Evolutionary conservation across 2,797 vertebrate species (phyloP).

Genomic region (Hapalemur alaotrensis): DNA sequence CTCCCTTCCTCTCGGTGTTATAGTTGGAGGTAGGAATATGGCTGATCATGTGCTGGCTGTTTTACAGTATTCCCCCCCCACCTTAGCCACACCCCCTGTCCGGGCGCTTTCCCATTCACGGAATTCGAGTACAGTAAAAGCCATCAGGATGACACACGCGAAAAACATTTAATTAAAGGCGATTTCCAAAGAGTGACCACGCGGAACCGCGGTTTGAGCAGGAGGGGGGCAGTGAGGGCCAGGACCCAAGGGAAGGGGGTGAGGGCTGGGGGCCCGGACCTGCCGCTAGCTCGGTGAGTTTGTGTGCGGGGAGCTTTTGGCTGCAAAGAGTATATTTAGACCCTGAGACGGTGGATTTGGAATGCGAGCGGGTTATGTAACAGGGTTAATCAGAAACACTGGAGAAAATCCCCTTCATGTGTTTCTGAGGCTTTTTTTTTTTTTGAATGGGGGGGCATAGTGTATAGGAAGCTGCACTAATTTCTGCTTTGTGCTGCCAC

Average conservation of each 20-base stretch:
- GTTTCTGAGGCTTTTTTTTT: conserved; percentile 72
- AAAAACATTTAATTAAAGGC: conserved; percentile 82
- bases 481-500: conserved; percentile 69
- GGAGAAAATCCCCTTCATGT: conserved; percentile 86
- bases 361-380: conserved; percentile 98
- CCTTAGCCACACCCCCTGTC: conserved; percentile 90
- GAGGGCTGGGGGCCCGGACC: conserved; percentile 67
- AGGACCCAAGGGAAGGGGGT: not conserved
- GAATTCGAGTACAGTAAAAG: conserved; percentile 90
- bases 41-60: conserved; percentile 90
- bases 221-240: not conserved
- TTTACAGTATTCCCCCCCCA: conserved; percentile 91
- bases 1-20: conserved; percentile 46
- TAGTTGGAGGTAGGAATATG: conserved; percentile 83
- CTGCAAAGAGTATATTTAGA: conserved; percentile 91
- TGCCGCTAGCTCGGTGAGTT: conserved; percentile 73
- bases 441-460: conserved; percentile 19
- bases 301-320: conserved; percentile 77
- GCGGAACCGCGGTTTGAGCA: conserved; percentile 29
- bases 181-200: conserved; percentile 72
- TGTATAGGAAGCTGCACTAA: conserved; percentile 63
- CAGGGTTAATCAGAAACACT: conserved; percentile 97
- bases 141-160: conserved; percentile 80
- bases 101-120: conserved; percentile 87
- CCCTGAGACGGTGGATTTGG: conserved; percentile 93